These are phyloP conservation scores for Musca vetustissima DNA, from an alignment of 1,140 invertebrate genomes.

Conservation along the genomic window DNA sequence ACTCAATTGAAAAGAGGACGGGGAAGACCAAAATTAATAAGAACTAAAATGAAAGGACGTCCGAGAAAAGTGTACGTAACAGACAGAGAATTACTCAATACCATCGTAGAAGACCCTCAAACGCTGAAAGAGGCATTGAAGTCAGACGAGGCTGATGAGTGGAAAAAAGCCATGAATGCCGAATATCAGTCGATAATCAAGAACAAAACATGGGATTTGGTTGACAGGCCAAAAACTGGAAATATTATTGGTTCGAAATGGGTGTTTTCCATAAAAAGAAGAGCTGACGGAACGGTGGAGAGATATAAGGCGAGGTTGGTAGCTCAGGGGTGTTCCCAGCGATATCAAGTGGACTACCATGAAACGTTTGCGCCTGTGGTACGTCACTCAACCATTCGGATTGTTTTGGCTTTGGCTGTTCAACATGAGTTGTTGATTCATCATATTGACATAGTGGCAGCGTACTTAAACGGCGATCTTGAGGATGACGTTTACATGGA, in stretches of 20 bases:
- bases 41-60: no score
- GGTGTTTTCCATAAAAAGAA: slow-evolving; percentile 48
- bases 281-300: slow-evolving; percentile 34
- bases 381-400: slow-evolving; percentile 23
- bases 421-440: no score
- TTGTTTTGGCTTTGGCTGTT: slow-evolving; percentile 22
- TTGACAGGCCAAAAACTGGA: slow-evolving; percentile 25
- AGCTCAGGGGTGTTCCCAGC: slow-evolving; percentile 40
- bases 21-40: not conserved
- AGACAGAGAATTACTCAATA: not conserved
- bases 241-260: slow-evolving; percentile 42
- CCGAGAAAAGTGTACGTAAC: no score
- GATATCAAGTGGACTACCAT: slow-evolving; percentile 43
- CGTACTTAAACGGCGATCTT: slow-evolving; percentile 47
- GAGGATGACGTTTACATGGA: slow-evolving; percentile 55
- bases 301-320: slow-evolving; percentile 51
- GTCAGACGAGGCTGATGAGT: not conserved
- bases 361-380: slow-evolving; percentile 50
- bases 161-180: slow-evolving; percentile 11
- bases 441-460: slow-evolving; percentile 48
- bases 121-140: not conserved
- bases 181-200: slow-evolving; percentile 22
- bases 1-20: not conserved
- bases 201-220: slow-evolving; percentile 33
- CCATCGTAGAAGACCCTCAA: not conserved